phyloP scores from a whole-genome alignment of 2,888 invertebrate genomes.

The Chironomus riparius region DNA sequence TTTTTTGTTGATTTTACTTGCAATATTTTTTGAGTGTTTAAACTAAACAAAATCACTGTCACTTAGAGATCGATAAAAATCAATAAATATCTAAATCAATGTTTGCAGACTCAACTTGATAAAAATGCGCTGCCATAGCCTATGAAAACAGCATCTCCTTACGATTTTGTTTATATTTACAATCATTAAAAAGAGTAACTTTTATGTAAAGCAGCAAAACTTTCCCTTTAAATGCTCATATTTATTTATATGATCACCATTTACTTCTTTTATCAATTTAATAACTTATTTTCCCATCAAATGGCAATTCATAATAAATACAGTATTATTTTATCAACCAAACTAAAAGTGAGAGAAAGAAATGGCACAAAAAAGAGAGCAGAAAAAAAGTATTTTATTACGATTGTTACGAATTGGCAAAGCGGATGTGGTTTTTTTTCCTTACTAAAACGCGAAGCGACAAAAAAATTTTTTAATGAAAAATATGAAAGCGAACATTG shows the following conservation, averaged over 20 bases:
- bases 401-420: background rate
- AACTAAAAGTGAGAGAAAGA: background rate
- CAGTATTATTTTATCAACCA: too few relatives aligned
- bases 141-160: too few relatives aligned
- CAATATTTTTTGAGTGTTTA: too few relatives aligned
- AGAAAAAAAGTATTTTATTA: background rate
- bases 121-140: too few relatives aligned
- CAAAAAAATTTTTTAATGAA: background rate
- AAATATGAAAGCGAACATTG: background rate
- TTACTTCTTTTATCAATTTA: background rate
- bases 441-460: background rate
- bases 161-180: too few relatives aligned
- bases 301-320: background rate
- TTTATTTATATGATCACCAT: background rate
- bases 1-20: too few relatives aligned
- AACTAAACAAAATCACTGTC: too few relatives aligned
- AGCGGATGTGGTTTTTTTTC: conserved; percentile 13
- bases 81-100: too few relatives aligned
- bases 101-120: too few relatives aligned
- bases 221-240: background rate
- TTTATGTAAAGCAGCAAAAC: background rate
- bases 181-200: background rate
- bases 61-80: too few relatives aligned
- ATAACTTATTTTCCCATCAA: background rate
- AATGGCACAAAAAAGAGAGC: background rate